These are phyloP conservation scores for Drymodes brunneopygia DNA, from an alignment of 2,113 vertebrate species.

Conservation along the genomic window DNA sequence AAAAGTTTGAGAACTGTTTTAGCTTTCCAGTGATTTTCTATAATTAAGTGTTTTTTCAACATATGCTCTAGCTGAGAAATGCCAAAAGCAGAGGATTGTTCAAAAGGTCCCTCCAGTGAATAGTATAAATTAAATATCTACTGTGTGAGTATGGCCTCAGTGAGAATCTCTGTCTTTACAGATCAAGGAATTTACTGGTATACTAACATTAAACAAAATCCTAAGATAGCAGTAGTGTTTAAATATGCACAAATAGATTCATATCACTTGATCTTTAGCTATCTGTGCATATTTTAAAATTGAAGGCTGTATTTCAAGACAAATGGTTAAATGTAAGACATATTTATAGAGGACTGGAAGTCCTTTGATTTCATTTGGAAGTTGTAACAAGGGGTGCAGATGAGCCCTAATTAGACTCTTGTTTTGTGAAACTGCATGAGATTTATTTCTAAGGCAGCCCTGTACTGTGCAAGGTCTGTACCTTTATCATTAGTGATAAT, in stretches of 20 bases:
- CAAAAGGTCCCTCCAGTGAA: slow-evolving; percentile 35
- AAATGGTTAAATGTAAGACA: slow-evolving; percentile 20
- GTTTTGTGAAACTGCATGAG: not conserved
- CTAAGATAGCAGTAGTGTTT: slow-evolving; percentile 34
- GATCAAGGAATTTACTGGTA: slow-evolving; percentile 39
- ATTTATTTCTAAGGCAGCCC: slow-evolving; percentile 1
- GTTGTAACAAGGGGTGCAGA: not conserved
- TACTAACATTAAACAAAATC: slow-evolving; percentile 28
- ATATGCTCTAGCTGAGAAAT: slow-evolving; percentile 41
- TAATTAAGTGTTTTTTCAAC: slow-evolving; percentile 59
- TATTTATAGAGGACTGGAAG: slow-evolving; percentile 13
- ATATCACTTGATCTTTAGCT: slow-evolving; percentile 47
- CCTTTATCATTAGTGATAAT: slow-evolving; percentile 6
- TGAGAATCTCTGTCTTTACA: slow-evolving; percentile 28
- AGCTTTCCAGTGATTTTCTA: slow-evolving; percentile 69
- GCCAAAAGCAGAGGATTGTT: slow-evolving; percentile 39
- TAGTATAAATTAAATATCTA: slow-evolving; percentile 51
- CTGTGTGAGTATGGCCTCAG: slow-evolving; percentile 36
- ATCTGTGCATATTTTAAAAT: slow-evolving; percentile 45
- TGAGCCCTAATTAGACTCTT: slow-evolving; percentile 33
- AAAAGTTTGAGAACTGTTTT: slow-evolving; percentile 57
- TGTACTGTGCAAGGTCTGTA: not conserved
- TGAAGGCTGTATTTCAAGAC: slow-evolving; percentile 44
- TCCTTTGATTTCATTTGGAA: slow-evolving; percentile 41
- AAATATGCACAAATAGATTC: slow-evolving; percentile 42